Evolutionary conservation across 2,113 vertebrate genomes (phyloP), one percentile per base, ranked within the genome.

Genomic region (Chlamydotis undulata): DNA sequence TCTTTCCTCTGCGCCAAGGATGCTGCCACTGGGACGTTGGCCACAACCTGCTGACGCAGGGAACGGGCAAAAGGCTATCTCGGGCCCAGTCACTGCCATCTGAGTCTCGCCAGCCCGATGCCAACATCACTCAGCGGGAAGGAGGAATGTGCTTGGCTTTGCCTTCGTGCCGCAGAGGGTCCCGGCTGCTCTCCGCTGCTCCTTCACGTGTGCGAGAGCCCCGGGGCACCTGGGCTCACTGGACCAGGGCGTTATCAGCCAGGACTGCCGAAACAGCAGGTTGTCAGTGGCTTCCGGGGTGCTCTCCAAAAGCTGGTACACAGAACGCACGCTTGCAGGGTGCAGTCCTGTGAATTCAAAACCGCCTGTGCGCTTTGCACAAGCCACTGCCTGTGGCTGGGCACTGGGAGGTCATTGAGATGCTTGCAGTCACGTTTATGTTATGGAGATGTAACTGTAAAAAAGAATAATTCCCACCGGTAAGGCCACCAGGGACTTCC

Each of bases 131-230:
- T 73, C 91, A 39, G 33, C 1, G 1, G 56, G 52, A 71, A 60
- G 59, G 50, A 45, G 33, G 19, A 45, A 26, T 0, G 2, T 0
- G 1, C 43, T 33, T 3, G 0, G 53, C 60, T 74, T 80, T 60
- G 59, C 52, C 45, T 65, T 85, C 43, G 5, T 24, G 50, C 35
- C 15, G 11, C 5, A 1, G 56, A 56, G 35, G 12, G 19, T 45
- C 64, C 57, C 18, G 33, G 29, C 50, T 39, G 57, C 37, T 83
- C 78, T 17, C 33, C 45, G 70, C 83, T 37, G 43, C 10, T 16
- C 29, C 47, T 35, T 49, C 61, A 2, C 56, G 19, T 2, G 0
- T 6, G 28, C 39, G 39, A 53, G 41, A 57, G 43, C 31, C 43
- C 9, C 2, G 0, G 68, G 61, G 55, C 5, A 0, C 41, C 24